phyloP scores from a whole-genome alignment of 2,797 vertebrate genomes.

The Acestrorhynchus altus region DNA sequence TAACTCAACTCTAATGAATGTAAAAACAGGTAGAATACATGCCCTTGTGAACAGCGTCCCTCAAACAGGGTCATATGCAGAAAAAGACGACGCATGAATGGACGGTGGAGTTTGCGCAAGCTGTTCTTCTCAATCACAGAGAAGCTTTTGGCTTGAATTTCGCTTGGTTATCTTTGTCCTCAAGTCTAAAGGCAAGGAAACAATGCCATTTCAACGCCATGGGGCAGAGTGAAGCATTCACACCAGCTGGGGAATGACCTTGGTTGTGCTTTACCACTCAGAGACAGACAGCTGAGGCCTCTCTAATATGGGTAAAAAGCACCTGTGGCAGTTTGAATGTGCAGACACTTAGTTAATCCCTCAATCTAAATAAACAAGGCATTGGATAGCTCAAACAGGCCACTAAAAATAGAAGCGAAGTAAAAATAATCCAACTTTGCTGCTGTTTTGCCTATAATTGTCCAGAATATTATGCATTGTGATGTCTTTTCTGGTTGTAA shows the following conservation, averaged over 20 bases:
- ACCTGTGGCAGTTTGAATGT: conserved; percentile 20
- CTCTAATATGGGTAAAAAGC: conserved; percentile 22
- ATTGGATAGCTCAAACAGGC: conserved; percentile 9
- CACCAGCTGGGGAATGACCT: conserved; percentile 58
- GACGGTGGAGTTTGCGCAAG: conserved; percentile 20
- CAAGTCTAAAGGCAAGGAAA: conserved; percentile 62
- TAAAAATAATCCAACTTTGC: neutral
- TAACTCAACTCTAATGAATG: neutral
- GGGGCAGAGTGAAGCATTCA: conserved; percentile 35
- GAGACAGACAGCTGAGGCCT: conserved; percentile 31
- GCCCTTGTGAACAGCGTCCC: neutral
- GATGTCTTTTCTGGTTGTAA: neutral
- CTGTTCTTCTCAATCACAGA: conserved; percentile 58
- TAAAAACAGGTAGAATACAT: neutral
- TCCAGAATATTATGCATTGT: too few relatives aligned
- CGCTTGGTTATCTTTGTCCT: conserved; percentile 70
- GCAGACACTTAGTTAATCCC: conserved; percentile 26
- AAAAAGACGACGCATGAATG: conserved; percentile 27
- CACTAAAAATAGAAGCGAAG: too few relatives aligned
- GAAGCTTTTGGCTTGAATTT: conserved; percentile 59
- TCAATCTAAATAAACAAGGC: conserved; percentile 30
- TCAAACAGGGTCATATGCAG: neutral
- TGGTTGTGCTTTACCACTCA: conserved; percentile 40
- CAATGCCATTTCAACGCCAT: conserved; percentile 57
- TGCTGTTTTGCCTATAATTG: neutral